Percentiles rank a stretch among this genome's conserved stretches.
Conservation (phyloP, 2,888 invertebrate species). For the Thumatha senex region DNA sequence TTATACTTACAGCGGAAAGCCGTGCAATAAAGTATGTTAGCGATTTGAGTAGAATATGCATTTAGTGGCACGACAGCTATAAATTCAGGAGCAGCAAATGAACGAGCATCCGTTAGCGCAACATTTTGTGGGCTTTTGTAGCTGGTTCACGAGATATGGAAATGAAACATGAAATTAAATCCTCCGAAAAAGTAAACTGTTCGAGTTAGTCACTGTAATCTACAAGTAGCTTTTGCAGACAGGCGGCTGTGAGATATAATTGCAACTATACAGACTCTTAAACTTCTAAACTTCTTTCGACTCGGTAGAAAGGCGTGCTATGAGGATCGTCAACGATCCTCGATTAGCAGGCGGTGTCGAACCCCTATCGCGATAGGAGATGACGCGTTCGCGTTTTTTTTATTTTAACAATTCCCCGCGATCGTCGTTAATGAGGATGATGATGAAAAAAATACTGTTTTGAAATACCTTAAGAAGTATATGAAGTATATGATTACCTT, state of each 20-base stretch:
- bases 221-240: constrained; percentile 4
- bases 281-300: neutral
- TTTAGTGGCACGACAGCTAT: constrained; percentile 61
- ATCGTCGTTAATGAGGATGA: too few relatives aligned
- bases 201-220: constrained; percentile 12
- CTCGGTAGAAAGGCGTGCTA: too few relatives aligned
- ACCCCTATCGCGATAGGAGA: too few relatives aligned
- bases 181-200: constrained; percentile 18
- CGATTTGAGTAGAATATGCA: constrained; percentile 66
- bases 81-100: constrained; percentile 57
- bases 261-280: neutral
- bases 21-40: constrained; percentile 57
- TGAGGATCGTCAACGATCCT: too few relatives aligned
- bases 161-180: constrained; percentile 30
- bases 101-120: constrained; percentile 54
- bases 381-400: too few relatives aligned
- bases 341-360: too few relatives aligned
- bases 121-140: constrained; percentile 50
- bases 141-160: constrained; percentile 43
- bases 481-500: too few relatives aligned
- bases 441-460: too few relatives aligned
- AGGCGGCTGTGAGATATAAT: neutral
- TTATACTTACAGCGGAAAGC: constrained; percentile 54
- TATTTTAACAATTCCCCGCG: too few relatives aligned
- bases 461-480: too few relatives aligned